A percentile compares a stretch with the other conserved stretches of the same genome.
Evolutionary conservation across 2,113 vertebrate genomes (phyloP).

Genomic region (Etheostoma spectabile): DNA sequence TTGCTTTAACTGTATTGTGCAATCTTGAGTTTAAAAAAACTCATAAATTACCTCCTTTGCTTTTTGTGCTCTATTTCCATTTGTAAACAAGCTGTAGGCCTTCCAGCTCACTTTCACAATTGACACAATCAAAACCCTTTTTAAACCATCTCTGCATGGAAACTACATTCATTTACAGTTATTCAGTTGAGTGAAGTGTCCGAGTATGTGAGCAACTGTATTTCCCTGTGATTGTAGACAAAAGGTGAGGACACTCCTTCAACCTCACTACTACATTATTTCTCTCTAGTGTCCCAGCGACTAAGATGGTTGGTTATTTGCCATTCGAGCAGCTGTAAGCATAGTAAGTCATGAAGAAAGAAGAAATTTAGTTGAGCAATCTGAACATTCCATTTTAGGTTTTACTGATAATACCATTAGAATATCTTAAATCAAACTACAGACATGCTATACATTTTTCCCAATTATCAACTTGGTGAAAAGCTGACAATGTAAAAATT

Average conservation of each 20-base stretch:
- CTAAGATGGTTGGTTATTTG: neutral
- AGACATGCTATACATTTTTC: no score
- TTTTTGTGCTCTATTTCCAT: constrained; percentile 39
- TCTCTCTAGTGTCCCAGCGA: neutral
- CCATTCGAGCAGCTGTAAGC: neutral
- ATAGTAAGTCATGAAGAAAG: neutral
- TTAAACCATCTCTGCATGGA: constrained; percentile 13
- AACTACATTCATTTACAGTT: constrained; percentile 25
- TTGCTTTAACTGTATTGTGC: neutral
- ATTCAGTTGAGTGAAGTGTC: constrained; percentile 6
- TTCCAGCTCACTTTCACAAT: constrained; percentile 30
- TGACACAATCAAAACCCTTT: constrained; percentile 5
- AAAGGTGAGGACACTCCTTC: neutral
- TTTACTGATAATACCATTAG: neutral
- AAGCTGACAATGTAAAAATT: neutral
- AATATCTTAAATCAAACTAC: neutral
- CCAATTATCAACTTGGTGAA: neutral
- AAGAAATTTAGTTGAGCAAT: neutral
- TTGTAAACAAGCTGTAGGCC: constrained; percentile 41
- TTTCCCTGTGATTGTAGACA: neutral
- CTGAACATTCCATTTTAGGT: neutral
- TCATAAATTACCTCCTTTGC: neutral
- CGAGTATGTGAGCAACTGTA: neutral
- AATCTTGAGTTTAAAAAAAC: constrained; percentile 14
- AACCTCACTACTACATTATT: neutral